Evolutionary conservation across 2,888 invertebrate species (phyloP), one percentile per base, ranked within the genome.

Genomic region (Crossocerus cetratus): DNA sequence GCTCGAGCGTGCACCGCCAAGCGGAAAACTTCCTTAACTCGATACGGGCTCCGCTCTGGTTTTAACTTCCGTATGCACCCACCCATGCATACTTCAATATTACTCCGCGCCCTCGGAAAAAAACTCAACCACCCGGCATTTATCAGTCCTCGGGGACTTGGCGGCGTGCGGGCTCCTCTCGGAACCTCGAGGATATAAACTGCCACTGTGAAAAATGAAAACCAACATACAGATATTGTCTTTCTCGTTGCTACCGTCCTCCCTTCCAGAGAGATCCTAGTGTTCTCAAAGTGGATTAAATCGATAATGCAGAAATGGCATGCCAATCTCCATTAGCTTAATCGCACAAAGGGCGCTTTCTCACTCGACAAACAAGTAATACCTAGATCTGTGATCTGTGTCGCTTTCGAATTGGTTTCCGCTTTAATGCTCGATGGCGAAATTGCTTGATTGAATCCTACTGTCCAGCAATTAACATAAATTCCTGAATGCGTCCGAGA

Each of bases 241-340:
- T 61, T 61, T 71, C 72, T 74, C 66, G 75, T 72, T 69, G 49
- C 59, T 58, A 54, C 53, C 54, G 44, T 49, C 45, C 62, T 55
- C 59, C 45, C 45, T 32, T 11, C 11, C 8, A 11, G 5, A 32
- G 2, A 49, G 49, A 64, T 69, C 73, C 74, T 72, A 68, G 72
- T 65, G 70, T n/a, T n/a, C 72, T 80, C 81, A 75, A 78, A 75
- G 65, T 62, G 73, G 70, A 74, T 83, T 81, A 77, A 71, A 69
- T 71, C 70, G 55, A 60, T 76, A 83, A 82, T 72, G 65, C 58
- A 68, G 69, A 66, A 73, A 68, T 75, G 69, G 72, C 74, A 83
- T 80, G 82, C 78, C 82, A 80, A 83, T 83, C 76, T 74, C 69
- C 72, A 80, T 83, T 78, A 82, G 72, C 45, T 56, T 57, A 69